Base-by-base conservation (phyloP, 2,113 vertebrate species). In the Todiramphus saurophagus region DNA sequence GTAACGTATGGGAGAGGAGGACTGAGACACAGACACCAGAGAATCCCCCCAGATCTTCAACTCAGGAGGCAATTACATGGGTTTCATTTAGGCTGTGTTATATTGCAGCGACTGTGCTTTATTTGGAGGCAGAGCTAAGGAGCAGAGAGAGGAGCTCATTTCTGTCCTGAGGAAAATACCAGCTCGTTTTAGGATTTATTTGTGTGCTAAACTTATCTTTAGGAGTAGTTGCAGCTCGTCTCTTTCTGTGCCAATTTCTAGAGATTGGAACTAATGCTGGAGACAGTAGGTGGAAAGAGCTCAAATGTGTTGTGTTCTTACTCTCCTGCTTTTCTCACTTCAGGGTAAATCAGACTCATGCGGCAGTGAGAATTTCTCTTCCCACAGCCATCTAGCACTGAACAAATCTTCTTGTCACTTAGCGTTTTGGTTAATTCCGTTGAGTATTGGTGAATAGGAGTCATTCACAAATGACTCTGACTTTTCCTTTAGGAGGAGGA, bases 41-140 rank as follows among this genome's bases (percentile, higher is more conserved):
- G 83, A 33, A 15, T 69, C 11, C 11, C 55, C 69, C 30, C 44
- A 17, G 31, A 46, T 35, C 43, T 55, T 48, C 30, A 8, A 30
- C 76, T 43, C 33, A 4, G 17, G 23, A 15, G n/a, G 35, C 27
- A 9, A 0, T 21, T 58, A 35, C 16, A 0, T 1, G 3, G 64
- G 27, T 12, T 55, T 67, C 46, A 4, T 43, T 37, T 17, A 13
- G 77, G 77, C 37, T 68, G 2, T 3, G 6, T 12, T 10, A 0
- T 9, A 5, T 24, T 10, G 11, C 68, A 21, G 75, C 1, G 7
- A 9, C 77, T n/a, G 48, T 7, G 73, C 63, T 77, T 16, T 15
- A 16, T 66, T 18, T 12, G 3, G 33, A 35, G 18, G 53, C 50
- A 58, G 37, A 21, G 80, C 19, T 7, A n/a, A 60, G 59, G 72